These are phyloP conservation scores for Dexiosoma caninum DNA, from an alignment of 2,888 invertebrate species.

Conservation along the genomic window DNA sequence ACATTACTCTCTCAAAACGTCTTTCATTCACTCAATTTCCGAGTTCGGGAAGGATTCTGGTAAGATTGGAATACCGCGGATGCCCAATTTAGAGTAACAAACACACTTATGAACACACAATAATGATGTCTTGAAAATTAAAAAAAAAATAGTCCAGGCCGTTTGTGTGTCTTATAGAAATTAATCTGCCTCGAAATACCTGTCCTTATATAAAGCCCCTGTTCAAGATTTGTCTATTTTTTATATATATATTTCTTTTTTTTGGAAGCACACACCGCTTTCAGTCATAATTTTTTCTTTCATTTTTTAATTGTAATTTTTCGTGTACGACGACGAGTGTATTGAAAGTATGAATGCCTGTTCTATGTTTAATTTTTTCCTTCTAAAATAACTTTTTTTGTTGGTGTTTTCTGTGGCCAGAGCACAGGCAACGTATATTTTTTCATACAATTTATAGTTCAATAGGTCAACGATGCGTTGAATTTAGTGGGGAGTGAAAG, in stretches of 20 bases:
- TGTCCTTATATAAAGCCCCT: neutral
- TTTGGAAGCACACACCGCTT: slow-evolving; percentile 40
- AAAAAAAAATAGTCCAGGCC: too few relatives aligned
- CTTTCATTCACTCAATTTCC: too few relatives aligned
- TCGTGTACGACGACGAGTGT: slow-evolving; percentile 38
- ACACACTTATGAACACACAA: too few relatives aligned
- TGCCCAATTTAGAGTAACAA: too few relatives aligned
- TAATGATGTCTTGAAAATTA: too few relatives aligned
- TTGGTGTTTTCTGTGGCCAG: neutral
- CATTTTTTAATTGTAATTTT: slow-evolving; percentile 14
- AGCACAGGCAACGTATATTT: slow-evolving; percentile 42
- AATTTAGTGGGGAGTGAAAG: slow-evolving; percentile 63
- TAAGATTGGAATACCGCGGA: too few relatives aligned
- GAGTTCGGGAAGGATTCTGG: too few relatives aligned
- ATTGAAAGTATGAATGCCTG: slow-evolving; percentile 54
- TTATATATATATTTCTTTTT: too few relatives aligned
- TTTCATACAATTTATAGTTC: slow-evolving; percentile 70
- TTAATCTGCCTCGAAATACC: neutral
- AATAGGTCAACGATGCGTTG: slow-evolving; percentile 77
- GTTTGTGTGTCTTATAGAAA: too few relatives aligned
- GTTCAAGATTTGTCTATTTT: neutral
- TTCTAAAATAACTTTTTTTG: neutral
- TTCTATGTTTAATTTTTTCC: slow-evolving; percentile 25
- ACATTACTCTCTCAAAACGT: too few relatives aligned
- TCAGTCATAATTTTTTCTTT: neutral